Conservation (phyloP, 2,113 vertebrate species). For the Macrotus californicus region DNA sequence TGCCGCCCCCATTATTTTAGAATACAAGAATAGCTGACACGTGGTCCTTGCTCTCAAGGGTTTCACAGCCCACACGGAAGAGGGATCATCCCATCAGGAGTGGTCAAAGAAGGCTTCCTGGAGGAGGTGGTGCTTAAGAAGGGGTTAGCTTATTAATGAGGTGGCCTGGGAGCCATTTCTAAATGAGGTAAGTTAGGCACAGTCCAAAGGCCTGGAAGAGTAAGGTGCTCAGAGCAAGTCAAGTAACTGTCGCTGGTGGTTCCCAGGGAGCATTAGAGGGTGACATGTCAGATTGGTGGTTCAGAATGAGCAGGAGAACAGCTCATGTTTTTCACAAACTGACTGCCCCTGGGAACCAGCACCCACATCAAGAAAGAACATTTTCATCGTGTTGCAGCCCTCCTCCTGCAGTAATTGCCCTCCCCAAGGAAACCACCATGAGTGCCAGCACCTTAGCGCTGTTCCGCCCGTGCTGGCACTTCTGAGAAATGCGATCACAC, state of each 20-base stretch:
- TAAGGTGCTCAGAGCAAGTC: not conserved
- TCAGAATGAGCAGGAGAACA: not conserved
- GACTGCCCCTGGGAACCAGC: not conserved
- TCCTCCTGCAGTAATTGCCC: not conserved
- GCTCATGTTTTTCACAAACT: not conserved
- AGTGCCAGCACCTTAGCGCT: no score
- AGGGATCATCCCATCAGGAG: not conserved
- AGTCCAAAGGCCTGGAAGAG: not conserved
- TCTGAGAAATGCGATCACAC: accelerated
- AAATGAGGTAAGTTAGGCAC: not conserved
- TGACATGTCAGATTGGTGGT: not conserved
- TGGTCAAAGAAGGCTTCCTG: not conserved
- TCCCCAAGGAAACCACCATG: not conserved
- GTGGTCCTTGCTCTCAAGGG: not conserved
- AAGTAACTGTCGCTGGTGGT: not conserved
- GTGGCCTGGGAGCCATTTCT: not conserved
- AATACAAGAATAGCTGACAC: not conserved
- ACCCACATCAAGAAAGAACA: not conserved
- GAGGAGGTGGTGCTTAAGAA: not conserved
- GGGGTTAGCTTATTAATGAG: not conserved
- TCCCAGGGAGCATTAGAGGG: not conserved
- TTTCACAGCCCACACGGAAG: not conserved
- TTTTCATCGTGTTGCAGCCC: not conserved
- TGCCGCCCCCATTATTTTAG: not conserved
- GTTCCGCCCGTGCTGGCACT: not conserved